phyloP scores from a whole-genome alignment of 1,140 invertebrate genomes.

The Drosophila ironensis region DNA sequence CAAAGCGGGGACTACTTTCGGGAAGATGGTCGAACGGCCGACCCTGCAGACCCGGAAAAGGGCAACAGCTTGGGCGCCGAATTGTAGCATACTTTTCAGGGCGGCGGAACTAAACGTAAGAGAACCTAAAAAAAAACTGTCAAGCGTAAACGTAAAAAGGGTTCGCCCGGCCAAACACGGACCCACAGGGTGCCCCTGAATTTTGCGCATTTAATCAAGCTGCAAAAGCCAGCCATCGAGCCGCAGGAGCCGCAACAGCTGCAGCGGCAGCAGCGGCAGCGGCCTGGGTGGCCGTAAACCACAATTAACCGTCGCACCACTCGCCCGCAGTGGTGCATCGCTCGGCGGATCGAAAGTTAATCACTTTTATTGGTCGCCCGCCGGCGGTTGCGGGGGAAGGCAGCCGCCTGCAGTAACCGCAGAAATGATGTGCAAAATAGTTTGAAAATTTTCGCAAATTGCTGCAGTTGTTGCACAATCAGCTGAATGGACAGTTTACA shows the following conservation, averaged over 20 bases:
- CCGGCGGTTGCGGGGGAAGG: constrained; percentile 18
- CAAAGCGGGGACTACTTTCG: constrained; percentile 33
- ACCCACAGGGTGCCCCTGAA: background rate
- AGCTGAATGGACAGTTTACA: constrained; percentile 31
- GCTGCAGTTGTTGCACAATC: constrained; percentile 54
- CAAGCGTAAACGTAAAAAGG: background rate
- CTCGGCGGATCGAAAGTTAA: constrained; percentile 52
- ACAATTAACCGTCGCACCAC: constrained; percentile 59
- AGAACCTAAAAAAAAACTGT: background rate
- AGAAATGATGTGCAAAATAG: constrained; percentile 74
- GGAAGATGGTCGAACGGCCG: background rate
- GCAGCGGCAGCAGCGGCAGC: constrained; percentile 18
- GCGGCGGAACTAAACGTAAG: constrained; percentile 4
- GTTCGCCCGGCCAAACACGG: too few species aligned
- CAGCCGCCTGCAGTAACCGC: constrained; percentile 50
- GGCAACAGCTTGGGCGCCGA: constrained; percentile 30
- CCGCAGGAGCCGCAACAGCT: constrained; percentile 34
- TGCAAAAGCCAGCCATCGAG: constrained; percentile 7
- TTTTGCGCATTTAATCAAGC: constrained; percentile 19
- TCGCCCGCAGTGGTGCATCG: constrained; percentile 40
- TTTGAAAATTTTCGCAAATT: constrained; percentile 67
- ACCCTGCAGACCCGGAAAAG: background rate
- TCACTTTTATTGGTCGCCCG: constrained; percentile 47
- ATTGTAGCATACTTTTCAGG: constrained; percentile 35
- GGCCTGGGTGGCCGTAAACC: too few species aligned